Evolutionary conservation across 2,113 vertebrate genomes (phyloP).

Genomic region (Melanotaenia duboulayi): DNA sequence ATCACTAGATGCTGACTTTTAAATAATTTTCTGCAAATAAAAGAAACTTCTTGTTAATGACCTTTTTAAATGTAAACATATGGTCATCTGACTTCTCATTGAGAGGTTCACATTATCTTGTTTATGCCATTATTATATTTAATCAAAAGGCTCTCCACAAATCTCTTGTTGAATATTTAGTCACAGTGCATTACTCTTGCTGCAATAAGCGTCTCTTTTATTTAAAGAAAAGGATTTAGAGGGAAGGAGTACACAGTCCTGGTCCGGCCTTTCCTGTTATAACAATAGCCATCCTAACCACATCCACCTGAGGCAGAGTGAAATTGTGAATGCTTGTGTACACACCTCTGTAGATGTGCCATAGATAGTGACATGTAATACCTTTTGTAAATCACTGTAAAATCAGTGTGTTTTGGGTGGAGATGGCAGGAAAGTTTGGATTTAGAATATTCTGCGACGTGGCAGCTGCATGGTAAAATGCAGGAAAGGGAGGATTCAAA

Average conservation of each 20-base stretch:
- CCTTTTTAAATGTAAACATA: background rate
- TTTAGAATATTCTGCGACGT: slow-evolving; percentile 1
- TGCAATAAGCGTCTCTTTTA: slow-evolving; percentile 37
- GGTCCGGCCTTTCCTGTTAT: slow-evolving; percentile 46
- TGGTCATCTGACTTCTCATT: background rate
- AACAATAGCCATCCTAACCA: slow-evolving; percentile 58
- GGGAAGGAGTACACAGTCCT: slow-evolving; percentile 16
- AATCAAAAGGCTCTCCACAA: background rate
- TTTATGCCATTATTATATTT: slow-evolving; percentile 1
- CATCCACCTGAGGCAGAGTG: slow-evolving; percentile 43
- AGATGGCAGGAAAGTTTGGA: background rate
- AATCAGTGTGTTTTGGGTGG: slow-evolving; percentile 20
- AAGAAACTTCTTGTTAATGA: background rate
- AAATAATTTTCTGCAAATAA: background rate
- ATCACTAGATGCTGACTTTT: slow-evolving; percentile 22
- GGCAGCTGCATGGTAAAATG: background rate
- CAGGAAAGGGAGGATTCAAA: background rate
- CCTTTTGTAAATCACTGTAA: slow-evolving; percentile 18
- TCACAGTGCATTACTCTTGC: slow-evolving; percentile 4
- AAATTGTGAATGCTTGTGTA: slow-evolving; percentile 44
- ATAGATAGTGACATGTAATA: slow-evolving; percentile 46
- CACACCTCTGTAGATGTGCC: slow-evolving; percentile 39
- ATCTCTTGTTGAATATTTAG: slow-evolving; percentile 25
- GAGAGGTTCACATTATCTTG: slow-evolving; percentile 3
- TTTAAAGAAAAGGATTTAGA: slow-evolving; percentile 33